Evolutionary conservation across 2,113 vertebrate genomes (phyloP).

Genomic region (Dasyornis broadbenti): DNA sequence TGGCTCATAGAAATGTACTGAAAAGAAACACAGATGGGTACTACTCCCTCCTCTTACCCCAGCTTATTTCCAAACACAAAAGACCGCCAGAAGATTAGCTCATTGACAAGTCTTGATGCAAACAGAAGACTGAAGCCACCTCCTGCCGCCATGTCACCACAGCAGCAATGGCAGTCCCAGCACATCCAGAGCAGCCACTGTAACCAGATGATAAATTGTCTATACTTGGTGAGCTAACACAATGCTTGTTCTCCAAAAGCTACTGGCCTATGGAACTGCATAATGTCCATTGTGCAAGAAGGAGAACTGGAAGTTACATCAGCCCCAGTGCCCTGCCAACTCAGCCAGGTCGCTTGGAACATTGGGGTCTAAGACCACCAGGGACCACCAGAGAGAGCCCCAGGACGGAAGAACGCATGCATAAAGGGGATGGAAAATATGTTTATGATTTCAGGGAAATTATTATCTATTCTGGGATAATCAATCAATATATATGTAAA

Average conservation of each 20-base stretch:
- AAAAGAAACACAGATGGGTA: neutral
- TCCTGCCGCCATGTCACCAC: neutral
- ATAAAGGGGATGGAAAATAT: neutral
- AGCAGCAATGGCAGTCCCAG: neutral
- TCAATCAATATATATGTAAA: neutral
- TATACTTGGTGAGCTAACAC: neutral
- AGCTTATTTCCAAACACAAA: no score
- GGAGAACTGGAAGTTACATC: neutral
- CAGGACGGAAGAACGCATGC: neutral
- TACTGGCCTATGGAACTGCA: neutral
- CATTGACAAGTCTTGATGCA: neutral
- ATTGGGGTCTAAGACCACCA: neutral
- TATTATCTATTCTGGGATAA: neutral
- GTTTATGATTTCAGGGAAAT: neutral
- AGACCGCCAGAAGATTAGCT: neutral
- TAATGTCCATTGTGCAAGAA: neutral
- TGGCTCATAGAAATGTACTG: neutral
- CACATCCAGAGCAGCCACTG: neutral
- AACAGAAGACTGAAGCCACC: neutral
- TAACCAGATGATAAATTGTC: neutral
- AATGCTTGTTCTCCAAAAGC: neutral
- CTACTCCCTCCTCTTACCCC: neutral
- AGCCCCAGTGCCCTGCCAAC: neutral
- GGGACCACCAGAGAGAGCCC: neutral
- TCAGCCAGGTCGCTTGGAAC: neutral